phyloP scores from a whole-genome alignment of 1,140 invertebrate genomes.

The Dendroctonus ponderosae region DNA sequence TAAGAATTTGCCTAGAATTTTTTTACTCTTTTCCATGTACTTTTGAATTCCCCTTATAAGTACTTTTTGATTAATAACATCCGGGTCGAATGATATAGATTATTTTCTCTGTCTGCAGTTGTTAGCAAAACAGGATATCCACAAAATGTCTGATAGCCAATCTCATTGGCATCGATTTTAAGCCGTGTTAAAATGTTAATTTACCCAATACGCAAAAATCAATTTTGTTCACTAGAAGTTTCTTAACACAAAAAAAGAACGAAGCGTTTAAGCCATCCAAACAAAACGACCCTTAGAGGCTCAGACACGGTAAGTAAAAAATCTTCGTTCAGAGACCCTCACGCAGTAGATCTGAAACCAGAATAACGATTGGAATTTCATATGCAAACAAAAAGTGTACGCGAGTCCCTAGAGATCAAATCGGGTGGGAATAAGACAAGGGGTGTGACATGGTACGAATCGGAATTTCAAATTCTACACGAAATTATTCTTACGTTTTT shows the following conservation, averaged over 20 bases:
- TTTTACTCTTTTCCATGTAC: too few species aligned
- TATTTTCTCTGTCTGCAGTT: too few species aligned
- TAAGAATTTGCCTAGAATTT: too few species aligned
- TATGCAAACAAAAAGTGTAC: conserved; percentile 12
- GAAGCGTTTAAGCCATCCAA: conserved; percentile 8
- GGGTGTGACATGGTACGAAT: neutral
- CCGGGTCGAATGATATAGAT: too few species aligned
- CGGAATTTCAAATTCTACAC: neutral
- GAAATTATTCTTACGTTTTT: neutral
- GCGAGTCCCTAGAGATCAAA: neutral
- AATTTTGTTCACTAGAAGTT: conserved; percentile 4
- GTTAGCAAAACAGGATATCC: too few species aligned
- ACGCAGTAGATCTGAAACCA: conserved; percentile 13
- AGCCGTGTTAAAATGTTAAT: too few species aligned
- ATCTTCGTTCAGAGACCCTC: conserved; percentile 5
- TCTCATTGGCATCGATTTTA: too few species aligned
- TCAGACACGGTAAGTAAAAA: conserved; percentile 4
- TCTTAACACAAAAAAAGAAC: neutral
- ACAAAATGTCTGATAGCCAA: too few species aligned
- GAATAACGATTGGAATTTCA: conserved; percentile 14
- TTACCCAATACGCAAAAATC: conserved; percentile 1
- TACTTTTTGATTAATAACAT: too few species aligned
- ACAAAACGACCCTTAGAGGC: conserved; percentile 2
- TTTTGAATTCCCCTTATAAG: too few species aligned
- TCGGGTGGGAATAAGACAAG: conserved; percentile 2